phyloP scores from a whole-genome alignment of 2,888 invertebrate genomes.

The Anarsia innoxiella region DNA sequence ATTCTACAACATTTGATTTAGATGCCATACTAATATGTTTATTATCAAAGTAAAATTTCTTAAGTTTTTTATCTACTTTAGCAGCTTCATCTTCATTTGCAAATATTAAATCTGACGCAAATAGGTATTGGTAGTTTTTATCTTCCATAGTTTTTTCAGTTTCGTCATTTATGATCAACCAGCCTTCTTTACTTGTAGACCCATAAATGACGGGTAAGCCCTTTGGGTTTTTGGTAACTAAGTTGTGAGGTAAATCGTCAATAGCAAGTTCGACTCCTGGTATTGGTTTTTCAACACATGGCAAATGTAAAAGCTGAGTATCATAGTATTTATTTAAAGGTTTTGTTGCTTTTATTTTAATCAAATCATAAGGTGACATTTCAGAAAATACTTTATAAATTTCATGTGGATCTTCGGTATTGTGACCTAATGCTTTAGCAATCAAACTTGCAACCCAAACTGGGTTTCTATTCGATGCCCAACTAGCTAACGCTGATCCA shows the following conservation, averaged over 20 bases:
- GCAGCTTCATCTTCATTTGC: constrained; percentile 39
- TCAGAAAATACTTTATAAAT: constrained; percentile 48
- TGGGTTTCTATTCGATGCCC: constrained; percentile 55
- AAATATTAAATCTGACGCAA: constrained; percentile 57
- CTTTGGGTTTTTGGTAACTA: constrained; percentile 36
- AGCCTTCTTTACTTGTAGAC: constrained; percentile 51
- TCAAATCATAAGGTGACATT: constrained; percentile 35
- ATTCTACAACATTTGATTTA: constrained; percentile 42
- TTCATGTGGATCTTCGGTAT: constrained; percentile 47
- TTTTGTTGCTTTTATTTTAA: constrained; percentile 36
- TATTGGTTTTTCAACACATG: constrained; percentile 52
- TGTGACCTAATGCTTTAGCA: constrained; percentile 45
- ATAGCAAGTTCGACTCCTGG: constrained; percentile 45
- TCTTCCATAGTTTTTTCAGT: constrained; percentile 32
- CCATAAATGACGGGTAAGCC: constrained; percentile 45
- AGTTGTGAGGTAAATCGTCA: constrained; percentile 50
- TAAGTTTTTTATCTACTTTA: constrained; percentile 33
- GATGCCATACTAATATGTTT: constrained; percentile 52
- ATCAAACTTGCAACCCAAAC: constrained; percentile 47
- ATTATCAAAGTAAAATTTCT: constrained; percentile 59
- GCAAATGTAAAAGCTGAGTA: constrained; percentile 49
- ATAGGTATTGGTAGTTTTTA: constrained; percentile 36
- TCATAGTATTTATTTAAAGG: constrained; percentile 50
- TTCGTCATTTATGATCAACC: constrained; percentile 33
- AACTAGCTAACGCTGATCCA: constrained; percentile 51